Evolutionary conservation across 2,888 invertebrate species (phyloP), one percentile per base, ranked within the genome.

Genomic region (Scaptomyza flava): DNA sequence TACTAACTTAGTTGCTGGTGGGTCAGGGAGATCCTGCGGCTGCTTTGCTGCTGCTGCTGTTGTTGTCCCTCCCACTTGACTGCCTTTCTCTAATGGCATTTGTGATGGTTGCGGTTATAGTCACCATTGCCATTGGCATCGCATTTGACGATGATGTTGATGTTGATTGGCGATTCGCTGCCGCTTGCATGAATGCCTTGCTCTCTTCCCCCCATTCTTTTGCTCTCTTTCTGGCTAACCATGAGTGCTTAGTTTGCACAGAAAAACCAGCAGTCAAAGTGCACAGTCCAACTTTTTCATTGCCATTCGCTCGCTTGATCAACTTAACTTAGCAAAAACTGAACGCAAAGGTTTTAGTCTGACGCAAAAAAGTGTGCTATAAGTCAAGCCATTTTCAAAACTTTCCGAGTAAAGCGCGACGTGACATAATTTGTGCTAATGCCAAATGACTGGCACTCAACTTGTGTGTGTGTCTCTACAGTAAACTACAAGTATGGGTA

Each of bases 391-490:
- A 74, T 73, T 73, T 68, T 30, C 17, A 70, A 77, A 83, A 86
- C 72, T 85, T 83, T 68, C 74, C 45, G 51, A 63, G 72, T 71
- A 78, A 70, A 47, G 61, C 71, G 66, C 60, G 72, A 83, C 82
- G 82, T 83, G 82, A 83, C 87, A 85, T 87, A 87, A 83, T 87
- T 83, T 83, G 85, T 66, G 74, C 74, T 81, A 69, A 83, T 87
- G 74, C 60, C 57, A 64, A 74, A 62, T 72, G 72, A 72, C 50
- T 61, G 78, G 61, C 60, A 69, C 62, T 52, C 58, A 54, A 43
- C 61, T 60, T 41, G 48, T 53, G 43, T 42, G 27, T 43, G 17
- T 20, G 27, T 53, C 11, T 14, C 1, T 20, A 41, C 59, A 57
- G 66, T 65, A 9, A n/a, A 33, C 43, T 45, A 30, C 63, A 51